These are phyloP conservation scores for Cerastis leucographa DNA, from an alignment of 2,888 invertebrate genomes.

Conservation along the genomic window DNA sequence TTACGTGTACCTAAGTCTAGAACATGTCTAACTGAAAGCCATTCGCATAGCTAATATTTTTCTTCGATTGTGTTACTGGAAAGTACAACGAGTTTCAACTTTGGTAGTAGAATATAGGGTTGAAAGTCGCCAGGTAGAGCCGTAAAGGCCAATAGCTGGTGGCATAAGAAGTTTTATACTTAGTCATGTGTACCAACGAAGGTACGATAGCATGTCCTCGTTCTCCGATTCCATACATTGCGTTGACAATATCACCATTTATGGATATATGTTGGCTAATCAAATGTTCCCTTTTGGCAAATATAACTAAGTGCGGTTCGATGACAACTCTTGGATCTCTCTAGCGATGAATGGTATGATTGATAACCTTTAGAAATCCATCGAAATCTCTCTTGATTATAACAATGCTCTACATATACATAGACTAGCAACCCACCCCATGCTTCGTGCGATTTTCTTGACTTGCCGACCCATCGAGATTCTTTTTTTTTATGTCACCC, in stretches of 20 bases:
- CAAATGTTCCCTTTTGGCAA: constrained; percentile 48
- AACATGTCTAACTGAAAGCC: constrained; percentile 15
- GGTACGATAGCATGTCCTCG: constrained; percentile 27
- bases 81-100: constrained; percentile 16
- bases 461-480: not conserved
- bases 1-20: constrained; percentile 3
- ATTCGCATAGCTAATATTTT: constrained; percentile 42
- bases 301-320: constrained; percentile 42
- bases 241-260: constrained; percentile 26
- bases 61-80: constrained; percentile 9
- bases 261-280: constrained; percentile 28
- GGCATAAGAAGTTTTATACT: constrained; percentile 34
- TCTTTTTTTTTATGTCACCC: not conserved
- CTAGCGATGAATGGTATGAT: constrained; percentile 56
- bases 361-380: constrained; percentile 60
- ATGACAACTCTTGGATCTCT: constrained; percentile 45
- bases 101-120: not conserved
- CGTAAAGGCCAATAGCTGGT: constrained; percentile 25
- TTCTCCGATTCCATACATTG: constrained; percentile 30
- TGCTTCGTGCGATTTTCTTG: not conserved
- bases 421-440: not conserved
- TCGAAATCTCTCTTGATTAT: constrained; percentile 54
- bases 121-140: not conserved
- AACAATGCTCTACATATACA: not conserved
- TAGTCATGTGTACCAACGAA: constrained; percentile 21